A percentile compares a stretch with the other conserved stretches of the same genome.
These are phyloP conservation scores for Dryas iulia DNA, from an alignment of 1,140 invertebrate species.

Conservation along the genomic window DNA sequence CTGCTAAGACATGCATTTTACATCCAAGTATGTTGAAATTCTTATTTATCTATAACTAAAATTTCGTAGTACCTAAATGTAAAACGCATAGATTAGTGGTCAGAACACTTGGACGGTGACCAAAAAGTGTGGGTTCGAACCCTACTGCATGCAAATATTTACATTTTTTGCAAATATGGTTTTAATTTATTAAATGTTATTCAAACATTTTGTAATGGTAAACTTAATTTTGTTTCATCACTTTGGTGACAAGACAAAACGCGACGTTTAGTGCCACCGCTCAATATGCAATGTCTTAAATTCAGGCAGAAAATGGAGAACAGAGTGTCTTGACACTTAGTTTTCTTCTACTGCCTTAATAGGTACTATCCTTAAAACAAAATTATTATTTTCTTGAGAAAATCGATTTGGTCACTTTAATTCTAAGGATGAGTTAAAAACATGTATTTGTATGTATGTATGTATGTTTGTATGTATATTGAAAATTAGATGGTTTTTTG, in stretches of 20 bases:
- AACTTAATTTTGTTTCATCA: not conserved
- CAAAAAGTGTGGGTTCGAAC: no score
- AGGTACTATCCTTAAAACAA: not conserved
- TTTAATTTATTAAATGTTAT: no score
- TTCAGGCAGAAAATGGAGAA: not conserved
- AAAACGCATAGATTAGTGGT: no score
- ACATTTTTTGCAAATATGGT: no score
- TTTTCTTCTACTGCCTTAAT: not conserved
- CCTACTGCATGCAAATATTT: no score
- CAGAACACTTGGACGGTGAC: no score
- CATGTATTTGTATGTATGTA: not conserved
- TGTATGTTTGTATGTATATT: slow-evolving; percentile 12
- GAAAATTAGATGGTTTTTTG: slow-evolving; percentile 35
- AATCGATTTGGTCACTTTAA: not conserved
- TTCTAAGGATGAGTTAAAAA: not conserved
- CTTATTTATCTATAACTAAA: no score
- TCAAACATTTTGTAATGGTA: no score
- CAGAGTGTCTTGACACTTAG: not conserved
- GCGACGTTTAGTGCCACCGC: not conserved
- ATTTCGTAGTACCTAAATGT: no score
- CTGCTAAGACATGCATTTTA: no score
- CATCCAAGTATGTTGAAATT: no score
- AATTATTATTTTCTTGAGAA: not conserved
- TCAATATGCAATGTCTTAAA: not conserved
- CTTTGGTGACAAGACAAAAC: not conserved